Percentiles rank a stretch among this genome's conserved stretches.
Conservation (phyloP, 2,888 invertebrate genomes). For the Pediacus dermestoides region DNA sequence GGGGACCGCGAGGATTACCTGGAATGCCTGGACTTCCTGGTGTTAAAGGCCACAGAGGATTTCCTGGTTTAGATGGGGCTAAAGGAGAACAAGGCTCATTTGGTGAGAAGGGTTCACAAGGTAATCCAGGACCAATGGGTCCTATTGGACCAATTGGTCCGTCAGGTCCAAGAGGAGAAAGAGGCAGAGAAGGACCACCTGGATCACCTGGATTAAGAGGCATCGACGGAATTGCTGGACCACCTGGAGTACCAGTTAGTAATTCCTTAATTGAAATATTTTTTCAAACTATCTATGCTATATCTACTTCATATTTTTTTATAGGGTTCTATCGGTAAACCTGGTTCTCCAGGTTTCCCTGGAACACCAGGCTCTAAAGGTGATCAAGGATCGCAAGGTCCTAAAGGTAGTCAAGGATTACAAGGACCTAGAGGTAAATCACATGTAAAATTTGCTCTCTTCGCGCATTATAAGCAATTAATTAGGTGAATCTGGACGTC, state of each 20-base stretch:
- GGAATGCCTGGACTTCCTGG: constrained; percentile 80
- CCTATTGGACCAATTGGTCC: constrained; percentile 70
- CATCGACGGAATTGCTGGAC: constrained; percentile 72
- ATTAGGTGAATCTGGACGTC: constrained; percentile 64
- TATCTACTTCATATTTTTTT: constrained; percentile 26
- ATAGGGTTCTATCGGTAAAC: constrained; percentile 75
- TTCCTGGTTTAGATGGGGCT: constrained; percentile 72
- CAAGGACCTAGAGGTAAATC: constrained; percentile 69
- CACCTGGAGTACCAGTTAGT: constrained; percentile 70
- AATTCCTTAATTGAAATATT: too few species aligned
- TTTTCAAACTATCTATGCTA: neutral
- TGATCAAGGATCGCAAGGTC: constrained; percentile 69
- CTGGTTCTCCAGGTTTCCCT: constrained; percentile 81
- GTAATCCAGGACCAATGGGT: constrained; percentile 67
- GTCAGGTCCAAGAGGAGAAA: constrained; percentile 75
- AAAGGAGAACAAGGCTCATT: constrained; percentile 75
- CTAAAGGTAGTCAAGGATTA: constrained; percentile 77
- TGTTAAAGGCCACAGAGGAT: constrained; percentile 78
- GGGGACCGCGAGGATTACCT: constrained; percentile 68
- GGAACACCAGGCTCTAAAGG: constrained; percentile 80
- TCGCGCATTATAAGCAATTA: constrained; percentile 1
- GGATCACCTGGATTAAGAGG: constrained; percentile 76
- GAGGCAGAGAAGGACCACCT: constrained; percentile 78
- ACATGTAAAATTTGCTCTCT: neutral
- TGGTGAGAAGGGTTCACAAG: constrained; percentile 74